These are phyloP conservation scores for Hippasteria phrygiana DNA, from an alignment of 53 echinoderm and acorn worm species.

Conservation along the genomic window DNA sequence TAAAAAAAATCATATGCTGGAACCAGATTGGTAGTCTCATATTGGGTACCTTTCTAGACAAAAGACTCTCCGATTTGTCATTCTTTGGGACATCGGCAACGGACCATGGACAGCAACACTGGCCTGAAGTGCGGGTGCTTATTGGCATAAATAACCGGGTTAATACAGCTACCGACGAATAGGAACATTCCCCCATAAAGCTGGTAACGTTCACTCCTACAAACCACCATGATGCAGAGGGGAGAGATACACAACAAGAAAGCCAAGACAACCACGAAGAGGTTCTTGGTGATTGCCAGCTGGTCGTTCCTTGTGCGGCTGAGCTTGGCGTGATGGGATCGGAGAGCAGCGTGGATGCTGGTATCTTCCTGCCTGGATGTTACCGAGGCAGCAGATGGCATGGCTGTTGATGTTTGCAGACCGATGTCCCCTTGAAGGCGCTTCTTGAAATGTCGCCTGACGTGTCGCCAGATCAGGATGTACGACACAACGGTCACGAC, in stretches of 20 bases:
- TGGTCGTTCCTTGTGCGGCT: slow-evolving; percentile 23
- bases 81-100: slow-evolving; percentile 6
- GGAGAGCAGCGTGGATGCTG: neutral
- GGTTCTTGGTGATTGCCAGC: slow-evolving; percentile 48
- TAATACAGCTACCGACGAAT: slow-evolving; percentile 27
- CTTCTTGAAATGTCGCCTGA: slow-evolving; percentile 58
- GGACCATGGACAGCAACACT: slow-evolving; percentile 32
- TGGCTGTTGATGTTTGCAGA: neutral
- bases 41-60: too few species aligned
- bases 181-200: slow-evolving; percentile 23
- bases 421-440: too few species aligned
- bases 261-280: slow-evolving; percentile 46
- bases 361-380: neutral
- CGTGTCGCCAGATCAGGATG: slow-evolving; percentile 63
- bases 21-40: too few species aligned
- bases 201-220: slow-evolving; percentile 10
- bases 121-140: slow-evolving; percentile 54
- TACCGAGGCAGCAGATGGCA: neutral
- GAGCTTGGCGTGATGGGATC: neutral
- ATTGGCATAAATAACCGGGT: slow-evolving; percentile 41
- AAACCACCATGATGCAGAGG: slow-evolving; percentile 16
- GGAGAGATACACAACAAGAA: slow-evolving; percentile 41
- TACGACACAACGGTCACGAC: slow-evolving; percentile 55
- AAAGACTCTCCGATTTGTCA: too few species aligned
- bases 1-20: too few species aligned